Base-by-base conservation (phyloP, 2,888 invertebrate genomes). In the Tricholauxania praeusta region DNA sequence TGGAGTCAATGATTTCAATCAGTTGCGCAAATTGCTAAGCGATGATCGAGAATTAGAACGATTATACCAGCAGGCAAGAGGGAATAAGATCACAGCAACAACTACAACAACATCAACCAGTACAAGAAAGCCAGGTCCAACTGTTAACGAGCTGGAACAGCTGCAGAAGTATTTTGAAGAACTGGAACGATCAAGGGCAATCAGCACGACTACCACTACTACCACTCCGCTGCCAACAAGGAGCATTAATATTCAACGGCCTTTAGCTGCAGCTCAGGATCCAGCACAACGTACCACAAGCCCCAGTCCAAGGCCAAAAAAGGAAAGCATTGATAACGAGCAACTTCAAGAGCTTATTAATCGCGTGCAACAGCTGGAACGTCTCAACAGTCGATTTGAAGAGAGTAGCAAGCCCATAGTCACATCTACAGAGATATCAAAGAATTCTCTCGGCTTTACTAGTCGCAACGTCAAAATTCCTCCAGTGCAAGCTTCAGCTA, bases 301-400 rank as follows among this genome's bases (percentile, higher is more conserved):
- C 5, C 63, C 65, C 39, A 70, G 49, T 51, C 22, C 71, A 6
- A n/a, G 48, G n/a, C 22, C 51, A 6, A 78, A 79, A 1, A 82
- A 80, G 51, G 65, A 78, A 4, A 74, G 76, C 2, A 65, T 79
- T n/a, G 90, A 91, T 78, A 87, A 89, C 51, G 82, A 86, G 5
- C 89, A 89, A 75, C 80, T 90, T 3, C 87, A 88, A 70, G 87
- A 88, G 70, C 79, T 90, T 1, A 83, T 89, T 28, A 87, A 86
- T 14, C 87, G 89, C 10, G 87, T 90, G 0, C 84, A 84, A 63
- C 84, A 86, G 69, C 67, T 86, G 74, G 86, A 86, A 74, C 83
- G 82, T 19, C 76, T 82, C 1, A 82, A 82, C 68, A 72, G 55
- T 12, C 73, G 39, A 39, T 39, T 39, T 39, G 39, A 39, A 39